Conservation (phyloP, 2,797 vertebrate genomes). For the Babyrousa celebensis region DNA sequence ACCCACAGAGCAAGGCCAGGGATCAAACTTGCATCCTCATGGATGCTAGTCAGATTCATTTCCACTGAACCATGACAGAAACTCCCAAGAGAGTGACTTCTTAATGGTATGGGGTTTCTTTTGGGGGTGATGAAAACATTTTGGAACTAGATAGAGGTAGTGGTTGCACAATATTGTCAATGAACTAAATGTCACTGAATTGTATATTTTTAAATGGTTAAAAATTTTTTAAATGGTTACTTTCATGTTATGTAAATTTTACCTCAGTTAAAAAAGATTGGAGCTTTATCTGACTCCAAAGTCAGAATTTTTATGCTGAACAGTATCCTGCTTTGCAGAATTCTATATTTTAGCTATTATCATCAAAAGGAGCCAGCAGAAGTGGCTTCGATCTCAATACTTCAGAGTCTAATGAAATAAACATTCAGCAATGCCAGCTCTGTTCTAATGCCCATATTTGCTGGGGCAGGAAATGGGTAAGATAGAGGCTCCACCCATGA, state of each 20-base stretch:
- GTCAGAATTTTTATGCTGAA: neutral
- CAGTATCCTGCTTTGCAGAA: neutral
- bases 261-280: neutral
- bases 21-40: too few relatives aligned
- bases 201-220: neutral
- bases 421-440: neutral
- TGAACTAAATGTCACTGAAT: neutral
- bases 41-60: too few relatives aligned
- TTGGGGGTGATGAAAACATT: neutral
- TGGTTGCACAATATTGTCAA: neutral
- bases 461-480: neutral
- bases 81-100: neutral
- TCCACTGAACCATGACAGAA: too few relatives aligned
- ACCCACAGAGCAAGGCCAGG: too few relatives aligned
- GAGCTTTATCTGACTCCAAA: slow-evolving; percentile 28
- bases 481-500: neutral
- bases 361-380: neutral
- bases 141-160: neutral
- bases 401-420: neutral
- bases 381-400: neutral
- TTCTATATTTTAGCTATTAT: neutral
- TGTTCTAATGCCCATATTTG: neutral
- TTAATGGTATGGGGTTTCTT: neutral
- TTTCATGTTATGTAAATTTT: neutral
- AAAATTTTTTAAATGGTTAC: neutral